phyloP scores from a whole-genome alignment of 30 jellyfish, hydroid and myxozoan species.

The Rhopilema esculentum region DNA sequence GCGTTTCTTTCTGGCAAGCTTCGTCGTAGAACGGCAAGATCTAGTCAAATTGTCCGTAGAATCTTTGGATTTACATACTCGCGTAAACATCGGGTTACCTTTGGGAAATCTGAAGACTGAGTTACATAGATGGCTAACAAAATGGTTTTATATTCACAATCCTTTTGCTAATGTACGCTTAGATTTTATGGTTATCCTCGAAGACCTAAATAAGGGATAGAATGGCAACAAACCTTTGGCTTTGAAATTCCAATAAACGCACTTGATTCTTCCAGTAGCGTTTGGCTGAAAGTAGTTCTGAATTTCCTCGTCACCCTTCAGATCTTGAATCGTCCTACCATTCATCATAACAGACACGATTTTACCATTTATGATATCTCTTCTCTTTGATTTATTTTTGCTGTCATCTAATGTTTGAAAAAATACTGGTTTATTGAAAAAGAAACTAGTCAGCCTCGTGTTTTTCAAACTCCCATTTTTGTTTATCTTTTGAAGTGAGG shows the following conservation, averaged over 20 bases:
- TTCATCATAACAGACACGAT: slow-evolving; percentile 23
- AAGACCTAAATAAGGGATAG: too few species aligned
- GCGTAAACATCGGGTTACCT: too few species aligned
- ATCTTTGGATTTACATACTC: too few species aligned
- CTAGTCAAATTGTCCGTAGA: too few species aligned
- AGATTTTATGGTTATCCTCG: too few species aligned
- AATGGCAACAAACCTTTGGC: slow-evolving; percentile 27
- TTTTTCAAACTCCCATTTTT: slow-evolving; percentile 1
- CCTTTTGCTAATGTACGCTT: too few species aligned
- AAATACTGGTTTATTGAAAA: slow-evolving; percentile 26
- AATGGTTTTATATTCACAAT: too few species aligned
- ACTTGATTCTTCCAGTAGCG: slow-evolving; percentile 1
- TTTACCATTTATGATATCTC: not conserved
- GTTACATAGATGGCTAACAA: too few species aligned
- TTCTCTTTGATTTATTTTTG: not conserved
- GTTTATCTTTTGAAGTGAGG: slow-evolving; percentile 47
- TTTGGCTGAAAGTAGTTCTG: slow-evolving; percentile 44
- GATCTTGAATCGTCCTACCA: slow-evolving; percentile 19
- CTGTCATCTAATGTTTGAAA: not conserved
- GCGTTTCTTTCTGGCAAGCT: too few species aligned
- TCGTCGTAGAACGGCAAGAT: too few species aligned
- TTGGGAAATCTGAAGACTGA: too few species aligned
- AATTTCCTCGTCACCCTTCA: slow-evolving; percentile 48
- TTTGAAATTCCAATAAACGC: slow-evolving; percentile 64
- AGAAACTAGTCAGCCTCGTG: slow-evolving; percentile 29